Base-by-base conservation (phyloP, 64 coral and sea anemone genomes). In the Stichodactyla mertensii region DNA sequence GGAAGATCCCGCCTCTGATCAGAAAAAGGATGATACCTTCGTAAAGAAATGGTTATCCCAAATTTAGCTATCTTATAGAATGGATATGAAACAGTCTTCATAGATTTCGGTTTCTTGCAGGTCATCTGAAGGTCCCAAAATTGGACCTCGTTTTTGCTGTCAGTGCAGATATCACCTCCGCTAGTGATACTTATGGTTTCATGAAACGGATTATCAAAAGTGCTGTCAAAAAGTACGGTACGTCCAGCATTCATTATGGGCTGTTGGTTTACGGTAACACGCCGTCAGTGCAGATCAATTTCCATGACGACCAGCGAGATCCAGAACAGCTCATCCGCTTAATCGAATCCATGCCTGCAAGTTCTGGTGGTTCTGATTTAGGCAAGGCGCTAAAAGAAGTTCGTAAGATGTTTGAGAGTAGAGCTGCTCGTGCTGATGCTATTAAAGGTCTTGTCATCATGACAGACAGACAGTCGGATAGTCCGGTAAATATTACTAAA, bases 301-400 rank as follows among this genome's bases (percentile, higher is more conserved):
- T 96, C 15, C 55, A 55, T 23, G 91, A 87, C 23, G 51, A 24
- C n/a, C 83, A 87, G 60, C 10, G 2, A 0, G 88, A 96, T n/a
- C 70, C 82, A 4, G 45, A 86, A 1, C 6, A 80, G 6, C 60
- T 98, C 16, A 92, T 79, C 22, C 26, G 18, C 6, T 36, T 82
- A 14, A 87, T 98, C 15, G 85, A 92, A 3, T 84, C 56, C 52
- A 54, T 94, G 20, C 89, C 83, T 62, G 82, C 61, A 23, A 89
- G 86, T 51, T 52, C 28, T 7, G 89, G 89, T 52, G 85, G 57
- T 31, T 86, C 89, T 14, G 89, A 91, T 23, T 82, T 92, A 16
- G 92, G 92, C 66, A 98, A 92, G 78, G 92, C 95, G n/a, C 81
- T 98, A 9, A 27, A 87, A 23, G 90, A 86, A 74, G 93, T 88